Evolutionary conservation across 1,140 invertebrate species (phyloP).

Genomic region (Drosophila obscura): DNA sequence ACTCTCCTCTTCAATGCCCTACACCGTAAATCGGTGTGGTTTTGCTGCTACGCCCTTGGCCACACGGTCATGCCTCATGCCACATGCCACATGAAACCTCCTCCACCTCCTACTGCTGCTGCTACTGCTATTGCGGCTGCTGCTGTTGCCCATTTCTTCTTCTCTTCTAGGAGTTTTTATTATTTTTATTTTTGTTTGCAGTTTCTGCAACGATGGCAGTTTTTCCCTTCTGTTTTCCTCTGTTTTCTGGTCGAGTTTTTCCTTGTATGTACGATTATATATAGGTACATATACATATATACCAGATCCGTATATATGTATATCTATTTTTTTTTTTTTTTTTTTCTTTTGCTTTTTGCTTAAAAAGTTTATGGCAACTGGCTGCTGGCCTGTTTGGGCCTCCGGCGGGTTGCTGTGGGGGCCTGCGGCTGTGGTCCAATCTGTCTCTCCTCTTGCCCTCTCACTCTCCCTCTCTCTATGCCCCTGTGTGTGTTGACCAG

Average conservation of each 20-base stretch:
- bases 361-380: slow-evolving; percentile 60
- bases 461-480: neutral
- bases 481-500: neutral
- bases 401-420: no score
- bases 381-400: slow-evolving; percentile 14
- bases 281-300: slow-evolving; percentile 7
- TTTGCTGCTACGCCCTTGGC: slow-evolving; percentile 38
- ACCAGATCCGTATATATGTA: slow-evolving; percentile 13
- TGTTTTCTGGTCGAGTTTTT: slow-evolving; percentile 62
- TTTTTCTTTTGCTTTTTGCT: slow-evolving; percentile 23
- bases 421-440: slow-evolving; percentile 42
- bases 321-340: slow-evolving; percentile 12
- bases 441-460: slow-evolving; percentile 4
- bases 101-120: slow-evolving; percentile 5
- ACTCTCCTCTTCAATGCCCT: slow-evolving; percentile 41
- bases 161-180: slow-evolving; percentile 47
- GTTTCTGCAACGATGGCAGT: slow-evolving; percentile 71
- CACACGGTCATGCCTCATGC: slow-evolving; percentile 28
- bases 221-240: slow-evolving; percentile 28
- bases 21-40: slow-evolving; percentile 26
- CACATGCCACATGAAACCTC: neutral
- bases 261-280: slow-evolving; percentile 54
- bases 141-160: slow-evolving; percentile 39
- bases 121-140: slow-evolving; percentile 24
- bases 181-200: slow-evolving; percentile 78